These are phyloP conservation scores for Venustoraphidia nigricollis DNA, from an alignment of 2,888 invertebrate species.

Conservation along the genomic window DNA sequence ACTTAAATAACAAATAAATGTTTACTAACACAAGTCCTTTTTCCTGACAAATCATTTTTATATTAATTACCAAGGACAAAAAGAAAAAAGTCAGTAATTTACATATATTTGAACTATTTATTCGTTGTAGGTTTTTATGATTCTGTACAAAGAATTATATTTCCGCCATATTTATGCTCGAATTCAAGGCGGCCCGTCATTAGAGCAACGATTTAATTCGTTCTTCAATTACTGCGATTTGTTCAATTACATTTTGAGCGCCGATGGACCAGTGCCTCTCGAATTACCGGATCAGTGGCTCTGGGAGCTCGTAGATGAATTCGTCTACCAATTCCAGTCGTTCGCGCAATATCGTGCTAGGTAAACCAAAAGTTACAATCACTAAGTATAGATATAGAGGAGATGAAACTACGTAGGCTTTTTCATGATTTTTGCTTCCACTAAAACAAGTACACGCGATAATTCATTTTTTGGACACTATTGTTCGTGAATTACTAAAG, in stretches of 20 bases:
- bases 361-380: conserved; percentile 20
- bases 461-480: too few relatives aligned
- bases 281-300: conserved; percentile 97
- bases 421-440: too few relatives aligned
- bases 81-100: conserved; percentile 1
- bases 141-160: conserved; percentile 93
- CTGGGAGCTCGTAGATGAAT: conserved; percentile 99
- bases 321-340: conserved; percentile 95
- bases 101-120: conserved; percentile 11
- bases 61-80: too few relatives aligned
- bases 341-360: conserved; percentile 67
- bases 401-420: too few relatives aligned
- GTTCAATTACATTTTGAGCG: conserved; percentile 89
- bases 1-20: too few relatives aligned
- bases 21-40: too few relatives aligned
- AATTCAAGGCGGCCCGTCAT: conserved; percentile 73
- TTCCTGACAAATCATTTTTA: too few relatives aligned
- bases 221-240: conserved; percentile 97
- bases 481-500: too few relatives aligned
- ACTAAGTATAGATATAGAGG: too few relatives aligned
- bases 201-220: conserved; percentile 86
- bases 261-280: conserved; percentile 72
- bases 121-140: conserved; percentile 65
- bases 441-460: too few relatives aligned
- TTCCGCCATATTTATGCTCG: conserved; percentile 95